phyloP scores from a whole-genome alignment of 2,888 invertebrate genomes.

The Cantharis nigra region DNA sequence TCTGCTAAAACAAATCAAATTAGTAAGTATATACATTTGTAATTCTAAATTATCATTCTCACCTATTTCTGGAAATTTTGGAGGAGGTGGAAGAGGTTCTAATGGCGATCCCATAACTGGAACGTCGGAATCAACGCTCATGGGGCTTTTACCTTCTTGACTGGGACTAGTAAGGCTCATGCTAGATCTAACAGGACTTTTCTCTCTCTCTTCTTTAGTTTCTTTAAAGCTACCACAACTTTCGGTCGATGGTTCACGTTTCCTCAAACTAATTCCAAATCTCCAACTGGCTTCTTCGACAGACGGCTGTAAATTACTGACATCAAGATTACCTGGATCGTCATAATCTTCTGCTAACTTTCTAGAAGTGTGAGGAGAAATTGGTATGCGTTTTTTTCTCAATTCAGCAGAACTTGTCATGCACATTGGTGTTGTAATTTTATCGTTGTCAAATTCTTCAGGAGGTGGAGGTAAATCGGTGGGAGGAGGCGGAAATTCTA shows the following conservation, averaged over 20 bases:
- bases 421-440: conserved; percentile 42
- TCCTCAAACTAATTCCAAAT: conserved; percentile 71
- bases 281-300: conserved; percentile 74
- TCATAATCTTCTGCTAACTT: conserved; percentile 49
- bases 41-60: conserved; percentile 18
- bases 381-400: conserved; percentile 48
- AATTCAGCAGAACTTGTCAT: conserved; percentile 49
- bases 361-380: conserved; percentile 50
- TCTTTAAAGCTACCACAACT: conserved; percentile 62
- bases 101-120: conserved; percentile 58
- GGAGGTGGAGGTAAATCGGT: conserved; percentile 79
- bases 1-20: conserved; percentile 24
- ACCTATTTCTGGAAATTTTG: conserved; percentile 48
- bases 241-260: conserved; percentile 66
- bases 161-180: conserved; percentile 53
- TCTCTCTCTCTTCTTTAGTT: conserved; percentile 53
- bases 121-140: conserved; percentile 55
- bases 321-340: conserved; percentile 55
- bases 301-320: conserved; percentile 67
- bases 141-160: conserved; percentile 53
- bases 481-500: conserved; percentile 88
- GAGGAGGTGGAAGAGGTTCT: conserved; percentile 54
- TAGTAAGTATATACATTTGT: background rate
- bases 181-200: conserved; percentile 51
- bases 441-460: conserved; percentile 61